Base-by-base conservation (phyloP, 2,113 vertebrate genomes). In the Jaculus jaculus region DNA sequence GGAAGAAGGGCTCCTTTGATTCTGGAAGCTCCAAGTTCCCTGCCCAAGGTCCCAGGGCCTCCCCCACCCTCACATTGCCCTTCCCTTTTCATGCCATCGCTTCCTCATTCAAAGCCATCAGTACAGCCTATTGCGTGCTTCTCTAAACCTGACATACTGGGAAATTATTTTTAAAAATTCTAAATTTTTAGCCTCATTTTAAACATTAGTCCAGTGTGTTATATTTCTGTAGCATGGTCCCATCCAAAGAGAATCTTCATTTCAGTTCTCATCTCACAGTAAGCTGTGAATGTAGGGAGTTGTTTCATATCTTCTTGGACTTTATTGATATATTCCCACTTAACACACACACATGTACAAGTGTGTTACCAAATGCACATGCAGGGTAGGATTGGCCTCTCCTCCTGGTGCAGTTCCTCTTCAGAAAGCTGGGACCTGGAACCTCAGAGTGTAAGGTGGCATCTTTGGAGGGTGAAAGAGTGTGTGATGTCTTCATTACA, bases 21-120 rank as follows among this genome's bases (percentile, higher is more conserved):
- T 95, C 73, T 85, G 47, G 73, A 87, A 94, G 92, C 73, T 47
- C 42, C 32, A 17, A 69, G n/a, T 54, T 34, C 26, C 39, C 23
- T 47, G 24, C 47, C 58, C 65, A n/a, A 51, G 72, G 81, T 60
- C 47, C 21, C 3, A 21, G 32, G 11, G 69, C 42, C 26, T 77
- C n/a, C 47, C 30, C 6, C 39, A 54, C 13, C 61, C 39, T 51
- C 78, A 2, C 15, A 34, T 42, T 54, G 2, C 69, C 84, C 82
- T 3, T 66, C 68, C 10, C 23, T 13, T 80, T 37, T 88, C 51
- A 75, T 83, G 47, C 5, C n/a, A 5, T 13, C 7, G 18, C 51
- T 47, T 5, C 28, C 65, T n/a, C 34, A 60, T 65, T 80, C 42
- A 51, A 23, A 77, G 87, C 30, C 21, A 0, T 37, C 39, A 28